These are phyloP conservation scores for Gopherus evgoodei DNA, from an alignment of 2,113 vertebrate species.

Conservation along the genomic window DNA sequence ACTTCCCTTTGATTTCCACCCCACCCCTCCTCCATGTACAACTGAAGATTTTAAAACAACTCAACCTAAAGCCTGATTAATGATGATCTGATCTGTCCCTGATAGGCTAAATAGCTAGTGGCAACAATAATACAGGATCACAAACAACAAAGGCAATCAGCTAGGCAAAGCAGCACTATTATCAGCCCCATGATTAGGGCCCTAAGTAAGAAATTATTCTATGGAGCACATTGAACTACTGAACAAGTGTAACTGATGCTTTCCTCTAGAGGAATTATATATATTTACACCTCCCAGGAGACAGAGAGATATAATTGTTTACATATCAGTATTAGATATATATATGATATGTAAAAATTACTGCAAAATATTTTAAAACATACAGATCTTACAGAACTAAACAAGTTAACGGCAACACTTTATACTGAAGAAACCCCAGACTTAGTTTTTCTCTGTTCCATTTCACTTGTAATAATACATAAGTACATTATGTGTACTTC, in stretches of 20 bases:
- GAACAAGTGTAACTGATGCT: conserved; percentile 73
- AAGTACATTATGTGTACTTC: conserved; percentile 17
- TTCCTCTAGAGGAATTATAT: conserved; percentile 77
- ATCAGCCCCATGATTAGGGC: conserved; percentile 77
- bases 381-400: fast-evolving
- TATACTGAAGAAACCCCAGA: background rate
- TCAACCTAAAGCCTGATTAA: conserved; percentile 75
- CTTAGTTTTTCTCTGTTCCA: background rate
- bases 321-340: background rate
- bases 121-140: conserved; percentile 79
- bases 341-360: conserved; percentile 66
- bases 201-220: conserved; percentile 83
- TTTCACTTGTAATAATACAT: background rate
- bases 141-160: conserved; percentile 82
- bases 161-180: conserved; percentile 76
- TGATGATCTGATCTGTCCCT: conserved; percentile 72
- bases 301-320: background rate
- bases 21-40: background rate
- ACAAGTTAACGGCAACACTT: background rate
- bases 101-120: conserved; percentile 79
- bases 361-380: conserved; percentile 71
- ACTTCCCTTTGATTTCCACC: conserved; percentile 27
- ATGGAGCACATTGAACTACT: conserved; percentile 70
- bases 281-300: conserved; percentile 75
- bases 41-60: conserved; percentile 60